Percentiles rank a stretch among this genome's conserved stretches.
Conservation (phyloP, 2,113 vertebrate genomes). For the Microcebus lehilahytsara region DNA sequence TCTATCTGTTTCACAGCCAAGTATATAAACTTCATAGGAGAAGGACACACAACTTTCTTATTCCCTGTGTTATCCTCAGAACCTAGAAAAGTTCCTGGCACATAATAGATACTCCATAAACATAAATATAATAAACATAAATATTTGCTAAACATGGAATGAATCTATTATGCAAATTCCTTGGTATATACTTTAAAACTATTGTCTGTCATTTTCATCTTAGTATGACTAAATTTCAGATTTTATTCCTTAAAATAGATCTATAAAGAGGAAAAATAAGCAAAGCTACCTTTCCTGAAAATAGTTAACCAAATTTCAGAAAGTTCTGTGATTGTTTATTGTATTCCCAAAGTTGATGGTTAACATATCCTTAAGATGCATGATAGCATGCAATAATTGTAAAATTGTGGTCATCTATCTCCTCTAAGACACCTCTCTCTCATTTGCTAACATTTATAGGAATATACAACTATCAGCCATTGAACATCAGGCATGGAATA, state of each 20-base stretch:
- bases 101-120: neutral
- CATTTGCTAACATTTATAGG: neutral
- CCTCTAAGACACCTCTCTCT: neutral
- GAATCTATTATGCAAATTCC: neutral
- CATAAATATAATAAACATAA: neutral
- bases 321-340: neutral
- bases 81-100: neutral
- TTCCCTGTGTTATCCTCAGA: neutral
- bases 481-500: neutral
- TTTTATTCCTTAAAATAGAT: neutral
- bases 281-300: neutral
- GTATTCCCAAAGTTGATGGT: neutral
- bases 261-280: neutral
- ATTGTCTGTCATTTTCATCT: neutral
- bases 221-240: neutral
- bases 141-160: neutral
- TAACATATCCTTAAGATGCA: neutral
- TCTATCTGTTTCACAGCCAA: neutral
- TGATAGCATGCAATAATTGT: neutral
- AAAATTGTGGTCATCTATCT: neutral
- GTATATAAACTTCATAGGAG: neutral
- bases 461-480: neutral
- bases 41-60: neutral
- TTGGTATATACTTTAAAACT: neutral
- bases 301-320: neutral